These are phyloP conservation scores for Eubasilissa splendida DNA, from an alignment of 2,888 invertebrate species.

Conservation along the genomic window DNA sequence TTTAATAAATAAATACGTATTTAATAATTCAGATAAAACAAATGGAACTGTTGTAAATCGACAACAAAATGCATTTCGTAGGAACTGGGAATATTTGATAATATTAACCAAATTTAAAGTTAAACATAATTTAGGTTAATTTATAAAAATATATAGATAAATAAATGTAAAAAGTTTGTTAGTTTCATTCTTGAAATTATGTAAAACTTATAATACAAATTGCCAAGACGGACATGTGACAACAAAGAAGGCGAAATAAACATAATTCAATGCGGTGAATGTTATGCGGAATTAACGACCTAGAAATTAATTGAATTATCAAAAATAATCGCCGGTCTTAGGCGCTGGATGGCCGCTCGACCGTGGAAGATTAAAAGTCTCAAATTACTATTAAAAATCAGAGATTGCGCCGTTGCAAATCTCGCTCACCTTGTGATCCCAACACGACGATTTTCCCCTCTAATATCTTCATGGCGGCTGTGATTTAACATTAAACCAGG, in stretches of 20 bases:
- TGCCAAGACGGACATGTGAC: neutral
- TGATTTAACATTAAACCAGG: conserved; percentile 30
- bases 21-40: too few species aligned
- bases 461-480: conserved; percentile 78
- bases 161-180: neutral
- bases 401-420: conserved; percentile 31
- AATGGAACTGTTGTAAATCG: too few species aligned
- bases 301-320: conserved; percentile 10
- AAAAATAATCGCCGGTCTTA: neutral
- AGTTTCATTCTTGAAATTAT: neutral
- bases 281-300: neutral
- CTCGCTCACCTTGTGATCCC: conserved; percentile 82
- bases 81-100: too few species aligned
- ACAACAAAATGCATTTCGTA: too few species aligned
- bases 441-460: conserved; percentile 90
- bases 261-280: neutral
- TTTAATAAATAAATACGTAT: too few species aligned
- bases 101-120: too few species aligned
- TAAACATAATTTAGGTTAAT: neutral
- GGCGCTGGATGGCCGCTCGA: conserved; percentile 39
- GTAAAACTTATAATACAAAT: neutral
- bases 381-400: conserved; percentile 36
- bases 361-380: conserved; percentile 22
- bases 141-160: neutral
- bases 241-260: neutral